Percentiles rank a stretch among this genome's conserved stretches.
These are phyloP conservation scores for Cylas formicarius DNA, from an alignment of 1,140 invertebrate species.

Conservation along the genomic window DNA sequence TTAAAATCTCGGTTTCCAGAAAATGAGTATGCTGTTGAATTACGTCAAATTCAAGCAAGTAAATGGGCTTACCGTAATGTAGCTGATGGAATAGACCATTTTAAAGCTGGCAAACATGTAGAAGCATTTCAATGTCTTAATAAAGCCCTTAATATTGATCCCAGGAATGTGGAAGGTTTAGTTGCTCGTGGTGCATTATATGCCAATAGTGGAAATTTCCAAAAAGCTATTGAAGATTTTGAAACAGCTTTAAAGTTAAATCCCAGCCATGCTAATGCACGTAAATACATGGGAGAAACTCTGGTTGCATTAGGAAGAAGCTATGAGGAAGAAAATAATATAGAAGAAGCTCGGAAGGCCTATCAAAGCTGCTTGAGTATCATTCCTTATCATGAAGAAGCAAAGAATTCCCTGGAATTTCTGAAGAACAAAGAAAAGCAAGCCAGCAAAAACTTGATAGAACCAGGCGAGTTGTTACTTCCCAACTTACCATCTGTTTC, in stretches of 20 bases:
- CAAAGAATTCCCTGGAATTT: conserved; percentile 66
- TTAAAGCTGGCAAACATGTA: conserved; percentile 81
- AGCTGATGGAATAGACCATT: conserved; percentile 87
- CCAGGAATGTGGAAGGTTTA: conserved; percentile 86
- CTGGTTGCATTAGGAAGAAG: conserved; percentile 76
- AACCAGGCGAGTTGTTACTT: conserved; percentile 51
- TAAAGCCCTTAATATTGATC: conserved; percentile 87
- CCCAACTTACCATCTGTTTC: conserved; percentile 38
- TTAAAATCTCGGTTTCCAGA: conserved; percentile 71
- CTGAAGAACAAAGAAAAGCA: conserved; percentile 58
- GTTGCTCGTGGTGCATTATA: conserved; percentile 89
- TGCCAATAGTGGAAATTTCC: conserved; percentile 88
- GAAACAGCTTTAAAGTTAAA: conserved; percentile 83
- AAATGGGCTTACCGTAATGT: conserved; percentile 90
- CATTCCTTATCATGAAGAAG: conserved; percentile 77
- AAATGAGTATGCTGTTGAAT: conserved; percentile 71
- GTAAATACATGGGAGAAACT: conserved; percentile 91
- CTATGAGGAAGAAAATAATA: conserved; percentile 77
- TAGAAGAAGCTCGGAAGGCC: conserved; percentile 74
- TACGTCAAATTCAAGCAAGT: conserved; percentile 80
- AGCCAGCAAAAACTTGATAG: conserved; percentile 49
- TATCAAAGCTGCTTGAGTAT: conserved; percentile 76
- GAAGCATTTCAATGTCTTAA: conserved; percentile 94
- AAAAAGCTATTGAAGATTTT: conserved; percentile 91
- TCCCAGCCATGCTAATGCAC: conserved; percentile 85